These are phyloP conservation scores for Solen grandis DNA, from an alignment of 1,140 invertebrate genomes.

Conservation along the genomic window DNA sequence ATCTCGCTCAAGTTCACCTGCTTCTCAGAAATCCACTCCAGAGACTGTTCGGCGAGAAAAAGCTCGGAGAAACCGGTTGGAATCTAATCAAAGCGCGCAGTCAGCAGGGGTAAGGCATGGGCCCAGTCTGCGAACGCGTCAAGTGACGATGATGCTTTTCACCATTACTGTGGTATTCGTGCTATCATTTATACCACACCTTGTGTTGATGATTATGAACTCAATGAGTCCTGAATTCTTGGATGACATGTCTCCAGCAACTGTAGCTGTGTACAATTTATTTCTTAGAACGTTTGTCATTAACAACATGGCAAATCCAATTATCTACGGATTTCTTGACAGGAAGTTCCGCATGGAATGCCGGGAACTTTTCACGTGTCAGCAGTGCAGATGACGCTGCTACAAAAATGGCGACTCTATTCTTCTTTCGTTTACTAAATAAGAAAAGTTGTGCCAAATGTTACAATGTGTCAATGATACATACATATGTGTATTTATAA, in stretches of 20 bases:
- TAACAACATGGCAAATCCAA: conserved; percentile 68
- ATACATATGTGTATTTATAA: too few species aligned
- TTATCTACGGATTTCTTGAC: conserved; percentile 67
- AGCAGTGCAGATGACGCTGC: too few species aligned
- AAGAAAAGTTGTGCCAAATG: too few species aligned
- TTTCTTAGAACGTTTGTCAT: conserved; percentile 66
- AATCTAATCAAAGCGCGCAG: background rate
- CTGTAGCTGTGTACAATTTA: conserved; percentile 45
- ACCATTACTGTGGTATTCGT: conserved; percentile 64
- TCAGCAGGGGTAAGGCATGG: background rate
- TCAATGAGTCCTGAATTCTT: conserved; percentile 47
- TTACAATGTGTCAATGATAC: too few species aligned
- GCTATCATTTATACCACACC: conserved; percentile 63
- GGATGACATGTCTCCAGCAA: conserved; percentile 31
- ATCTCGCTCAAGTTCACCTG: conserved; percentile 32
- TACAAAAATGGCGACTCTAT: too few species aligned
- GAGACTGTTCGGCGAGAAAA: background rate
- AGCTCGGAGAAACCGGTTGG: conserved; percentile 5
- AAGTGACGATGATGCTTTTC: conserved; percentile 63
- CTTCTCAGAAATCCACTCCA: conserved; percentile 23
- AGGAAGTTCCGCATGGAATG: conserved; percentile 63
- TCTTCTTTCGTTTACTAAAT: too few species aligned
- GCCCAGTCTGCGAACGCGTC: conserved; percentile 25
- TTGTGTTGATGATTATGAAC: conserved; percentile 60
- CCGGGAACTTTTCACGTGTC: too few species aligned